These are phyloP conservation scores for Atta colombica DNA, from an alignment of 1,140 invertebrate species.

Conservation along the genomic window DNA sequence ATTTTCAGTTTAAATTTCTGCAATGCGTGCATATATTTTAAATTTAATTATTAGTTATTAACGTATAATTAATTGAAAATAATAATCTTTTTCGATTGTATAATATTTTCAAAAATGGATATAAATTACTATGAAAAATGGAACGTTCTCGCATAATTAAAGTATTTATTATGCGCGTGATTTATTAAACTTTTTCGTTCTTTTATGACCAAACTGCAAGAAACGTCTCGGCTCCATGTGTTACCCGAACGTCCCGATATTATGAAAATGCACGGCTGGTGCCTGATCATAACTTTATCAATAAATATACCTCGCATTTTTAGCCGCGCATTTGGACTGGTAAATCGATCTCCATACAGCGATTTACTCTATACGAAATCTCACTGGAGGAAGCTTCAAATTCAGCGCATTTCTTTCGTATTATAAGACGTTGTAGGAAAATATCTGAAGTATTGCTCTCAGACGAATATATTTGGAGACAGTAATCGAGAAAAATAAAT, in stretches of 20 bases:
- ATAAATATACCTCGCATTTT: constrained; percentile 50
- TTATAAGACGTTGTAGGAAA: not conserved
- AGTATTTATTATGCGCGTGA: constrained; percentile 16
- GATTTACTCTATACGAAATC: not conserved
- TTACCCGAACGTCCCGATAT: constrained; percentile 33
- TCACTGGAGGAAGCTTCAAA: not conserved
- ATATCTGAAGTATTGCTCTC: constrained; percentile 6
- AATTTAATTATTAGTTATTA: not conserved
- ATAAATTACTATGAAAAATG: constrained; percentile 38
- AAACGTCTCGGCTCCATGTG: constrained; percentile 43
- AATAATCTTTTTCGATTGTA: not conserved
- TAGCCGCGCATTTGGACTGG: constrained; percentile 29
- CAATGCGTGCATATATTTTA: not conserved
- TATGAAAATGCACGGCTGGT: constrained; percentile 60
- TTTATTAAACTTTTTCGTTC: constrained; percentile 56
- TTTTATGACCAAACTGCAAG: constrained; percentile 12
- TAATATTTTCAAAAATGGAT: not conserved
- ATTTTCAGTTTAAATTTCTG: too few relatives aligned
- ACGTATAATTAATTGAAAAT: constrained; percentile 3
- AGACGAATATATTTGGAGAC: constrained; percentile 4
- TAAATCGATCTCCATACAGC: constrained; percentile 54
- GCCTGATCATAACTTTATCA: constrained; percentile 63
- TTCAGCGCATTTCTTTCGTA: constrained; percentile 26
- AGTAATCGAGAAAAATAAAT: constrained; percentile 30
- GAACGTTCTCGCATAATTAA: constrained; percentile 27